Evolutionary conservation across 2,797 vertebrate species (phyloP), one percentile per base, ranked within the genome.

Genomic region (Danio albolineatus): DNA sequence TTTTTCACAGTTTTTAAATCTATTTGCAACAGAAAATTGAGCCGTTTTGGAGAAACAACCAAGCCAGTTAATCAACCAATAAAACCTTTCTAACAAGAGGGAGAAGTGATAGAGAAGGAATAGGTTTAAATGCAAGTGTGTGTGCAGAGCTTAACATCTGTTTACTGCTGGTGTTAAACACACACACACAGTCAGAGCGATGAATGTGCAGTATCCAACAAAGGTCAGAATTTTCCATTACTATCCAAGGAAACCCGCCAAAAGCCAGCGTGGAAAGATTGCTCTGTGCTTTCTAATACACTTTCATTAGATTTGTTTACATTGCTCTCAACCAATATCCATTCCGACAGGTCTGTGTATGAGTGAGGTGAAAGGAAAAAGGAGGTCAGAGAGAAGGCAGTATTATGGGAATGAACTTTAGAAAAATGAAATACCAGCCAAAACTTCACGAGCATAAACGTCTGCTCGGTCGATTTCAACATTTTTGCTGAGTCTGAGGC

Each of bases 301-400:
- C 67, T 62, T 73, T 79, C 54, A 83, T 69, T 83, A 73, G 16
- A 73, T 82, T 36, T 83, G 71, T 85, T 83, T 81, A 61, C 70
- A 69, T 62, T 75, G 54, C 77, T 44, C 48, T 48, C 38, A 81
- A 76, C 65, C 67, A 61, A 77, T 77, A 77, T 80, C 36, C 78
- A 76, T 79, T 74, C 54, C 49, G 10, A 28, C 76, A 75, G 12
- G 43, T 69, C 61, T 64, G 56, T 38, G 39, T 49, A 59, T 49
- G 53, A 82, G 70, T 59, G 36, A 46, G 60, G 39, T 65, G 41
- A 75, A 21, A 21, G 28, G 65, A 66, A 60, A 38, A 7, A 65
- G 7, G 38, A 21, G 67, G 36, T 51, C 69, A 62, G 17, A 79
- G 17, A 28, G 71, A 62, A 36, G 69, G 65, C 10, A 48, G 46